Evolutionary conservation across 1,140 invertebrate species (phyloP).

Genomic region (Agrypnia vestita): DNA sequence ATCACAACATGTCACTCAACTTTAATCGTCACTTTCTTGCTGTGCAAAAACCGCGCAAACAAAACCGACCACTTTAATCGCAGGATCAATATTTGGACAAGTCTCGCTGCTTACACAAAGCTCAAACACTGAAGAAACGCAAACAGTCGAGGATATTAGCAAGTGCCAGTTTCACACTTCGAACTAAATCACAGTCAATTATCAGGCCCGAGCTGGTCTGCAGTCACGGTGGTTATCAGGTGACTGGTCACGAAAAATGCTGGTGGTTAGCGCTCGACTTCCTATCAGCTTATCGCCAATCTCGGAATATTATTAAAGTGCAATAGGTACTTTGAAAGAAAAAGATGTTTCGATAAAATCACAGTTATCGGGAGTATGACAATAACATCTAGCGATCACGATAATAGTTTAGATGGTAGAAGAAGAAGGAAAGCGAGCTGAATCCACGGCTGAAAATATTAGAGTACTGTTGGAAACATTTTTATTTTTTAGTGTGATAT

Average conservation of each 20-base stretch:
- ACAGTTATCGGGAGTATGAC: too few species aligned
- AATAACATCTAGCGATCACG: too few species aligned
- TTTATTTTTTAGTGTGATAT: too few species aligned
- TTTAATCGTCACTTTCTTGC: not conserved
- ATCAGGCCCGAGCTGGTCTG: not conserved
- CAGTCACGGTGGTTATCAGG: not conserved
- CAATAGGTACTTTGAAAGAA: too few species aligned
- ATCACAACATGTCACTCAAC: not conserved
- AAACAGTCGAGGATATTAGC: not conserved
- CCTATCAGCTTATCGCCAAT: too few species aligned
- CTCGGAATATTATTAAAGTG: too few species aligned
- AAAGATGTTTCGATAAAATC: too few species aligned
- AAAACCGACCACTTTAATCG: not conserved
- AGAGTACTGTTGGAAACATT: too few species aligned
- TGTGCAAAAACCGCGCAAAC: not conserved
- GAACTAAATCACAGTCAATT: conserved; percentile 11
- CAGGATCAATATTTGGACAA: not conserved
- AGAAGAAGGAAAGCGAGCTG: too few species aligned
- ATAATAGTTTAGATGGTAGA: too few species aligned
- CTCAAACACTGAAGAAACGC: conserved; percentile 2
- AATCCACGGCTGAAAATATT: too few species aligned
- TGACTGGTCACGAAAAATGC: not conserved
- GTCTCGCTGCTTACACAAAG: not conserved
- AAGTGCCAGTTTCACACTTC: not conserved
- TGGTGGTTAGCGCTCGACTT: not conserved